Evolutionary conservation across 2,888 invertebrate species (phyloP).

Genomic region (Ophion obscuratus): DNA sequence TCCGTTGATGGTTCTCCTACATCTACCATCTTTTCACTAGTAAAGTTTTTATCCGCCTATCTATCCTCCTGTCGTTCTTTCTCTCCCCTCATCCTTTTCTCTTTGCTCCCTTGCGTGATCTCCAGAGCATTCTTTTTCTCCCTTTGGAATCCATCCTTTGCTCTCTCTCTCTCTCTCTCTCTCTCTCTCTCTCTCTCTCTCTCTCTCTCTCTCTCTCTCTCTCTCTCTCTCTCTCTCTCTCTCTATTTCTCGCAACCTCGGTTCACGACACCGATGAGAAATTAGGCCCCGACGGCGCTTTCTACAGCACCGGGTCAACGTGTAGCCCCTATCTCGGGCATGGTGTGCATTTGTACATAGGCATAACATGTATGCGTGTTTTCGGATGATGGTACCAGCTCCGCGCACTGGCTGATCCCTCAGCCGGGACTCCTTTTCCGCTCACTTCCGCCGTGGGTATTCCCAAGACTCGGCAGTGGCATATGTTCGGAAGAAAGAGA

Average conservation of each 20-base stretch:
- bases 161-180: conserved; percentile 1
- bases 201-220: not conserved
- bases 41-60: conserved; percentile 66
- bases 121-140: conserved; percentile 16
- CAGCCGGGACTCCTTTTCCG: conserved; percentile 13
- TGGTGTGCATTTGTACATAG: not conserved
- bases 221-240: not conserved
- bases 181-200: not conserved
- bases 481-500: conserved; percentile 8
- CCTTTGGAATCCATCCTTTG: conserved; percentile 40
- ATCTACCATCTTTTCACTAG: conserved; percentile 46
- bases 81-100: not conserved
- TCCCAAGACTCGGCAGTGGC: conserved; percentile 43
- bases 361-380: not conserved
- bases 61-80: conserved; percentile 55
- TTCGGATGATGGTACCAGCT: conserved; percentile 3
- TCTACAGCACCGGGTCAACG: conserved; percentile 15
- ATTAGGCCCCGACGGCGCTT: conserved; percentile 27
- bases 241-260: conserved; percentile 16
- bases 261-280: conserved; percentile 11
- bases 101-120: conserved; percentile 22
- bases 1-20: conserved; percentile 35
- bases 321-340: not conserved
- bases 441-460: conserved; percentile 49
- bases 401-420: not conserved